Evolutionary conservation across 2,797 vertebrate species (phyloP), one percentile per base, ranked within the genome.

Genomic region (Ctenosaura bakeri): DNA sequence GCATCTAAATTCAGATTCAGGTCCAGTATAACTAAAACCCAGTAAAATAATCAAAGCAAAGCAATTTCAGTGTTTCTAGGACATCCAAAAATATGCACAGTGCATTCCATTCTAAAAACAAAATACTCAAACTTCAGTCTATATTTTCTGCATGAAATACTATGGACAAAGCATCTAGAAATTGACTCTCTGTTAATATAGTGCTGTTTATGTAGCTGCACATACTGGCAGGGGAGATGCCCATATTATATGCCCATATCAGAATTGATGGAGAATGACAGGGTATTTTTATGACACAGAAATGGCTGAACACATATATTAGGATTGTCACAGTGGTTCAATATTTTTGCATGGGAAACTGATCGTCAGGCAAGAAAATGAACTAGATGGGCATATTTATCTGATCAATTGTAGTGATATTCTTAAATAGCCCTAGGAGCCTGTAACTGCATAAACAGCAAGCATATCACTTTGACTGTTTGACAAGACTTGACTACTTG

Each of bases 21-120:
- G 78, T 80, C 24, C 24, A 71, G 8, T 88, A 42, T 64, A 85
- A 66, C 35, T 80, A 80, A 80, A 88, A 54, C 35, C n/a, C 54
- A 10, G 42, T 38, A 38, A 14, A 66, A 24, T 10, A 6, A 22
- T 20, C n/a, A 29, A 69, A 12, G 42, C 4, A 80, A 8, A 88
- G 56, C 50, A 56, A 29, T 18, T n/a, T 29, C 29, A 29, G 22
- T 80, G 9, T 73, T 32, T 73, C 62, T 24, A 73, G 50, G 16
- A 81, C 14, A 71, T 81, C 50, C 46, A 16, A 69, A 56, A n/a
- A 56, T 2, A 54, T 81, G 14, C 9, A 88, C 35, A 71, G 42
- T 46, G 7, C 26, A 52, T 46, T 42, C 46, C 50, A n/a, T 38
- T 69, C 22, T 62, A 83, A 42, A 64, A 46, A 66, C 46, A 56